Conservation (phyloP, 2,797 vertebrate species). For the Macropodus opercularis region DNA sequence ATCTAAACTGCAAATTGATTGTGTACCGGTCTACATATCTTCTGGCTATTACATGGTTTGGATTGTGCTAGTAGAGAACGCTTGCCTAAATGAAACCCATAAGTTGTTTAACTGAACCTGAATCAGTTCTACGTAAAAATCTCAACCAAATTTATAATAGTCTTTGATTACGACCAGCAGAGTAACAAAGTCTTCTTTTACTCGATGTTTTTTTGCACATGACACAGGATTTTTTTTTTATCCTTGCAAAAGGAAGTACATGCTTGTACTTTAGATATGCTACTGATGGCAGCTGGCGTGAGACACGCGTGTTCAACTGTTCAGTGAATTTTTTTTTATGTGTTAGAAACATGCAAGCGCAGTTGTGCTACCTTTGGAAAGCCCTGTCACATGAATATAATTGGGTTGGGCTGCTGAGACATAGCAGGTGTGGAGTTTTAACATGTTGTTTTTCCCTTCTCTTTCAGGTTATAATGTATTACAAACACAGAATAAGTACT, state of each 20-base stretch:
- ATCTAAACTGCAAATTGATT: slow-evolving; percentile 19
- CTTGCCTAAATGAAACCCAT: background rate
- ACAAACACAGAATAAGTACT: slow-evolving; percentile 94
- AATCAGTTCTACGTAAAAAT: background rate
- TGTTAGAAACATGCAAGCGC: background rate
- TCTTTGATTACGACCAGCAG: background rate
- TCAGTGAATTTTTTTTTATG: slow-evolving; percentile 17
- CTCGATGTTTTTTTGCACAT: background rate
- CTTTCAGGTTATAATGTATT: slow-evolving; percentile 92
- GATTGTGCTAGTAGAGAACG: background rate
- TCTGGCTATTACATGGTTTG: slow-evolving; percentile 5
- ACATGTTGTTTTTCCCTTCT: slow-evolving; percentile 13
- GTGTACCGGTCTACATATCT: background rate
- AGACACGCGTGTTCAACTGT: background rate
- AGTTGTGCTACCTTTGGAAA: background rate
- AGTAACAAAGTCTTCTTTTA: background rate
- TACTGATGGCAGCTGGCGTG: background rate
- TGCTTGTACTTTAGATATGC: slow-evolving; percentile 1
- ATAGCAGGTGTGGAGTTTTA: slow-evolving; percentile 47
- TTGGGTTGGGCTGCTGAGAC: slow-evolving; percentile 45
- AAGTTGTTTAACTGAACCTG: background rate
- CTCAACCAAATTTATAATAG: background rate
- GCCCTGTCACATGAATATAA: slow-evolving; percentile 22
- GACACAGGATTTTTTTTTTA: background rate
- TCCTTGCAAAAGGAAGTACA: background rate